Conservation (phyloP, 2,797 vertebrate species). For the Gambusia yucatana region DNA sequence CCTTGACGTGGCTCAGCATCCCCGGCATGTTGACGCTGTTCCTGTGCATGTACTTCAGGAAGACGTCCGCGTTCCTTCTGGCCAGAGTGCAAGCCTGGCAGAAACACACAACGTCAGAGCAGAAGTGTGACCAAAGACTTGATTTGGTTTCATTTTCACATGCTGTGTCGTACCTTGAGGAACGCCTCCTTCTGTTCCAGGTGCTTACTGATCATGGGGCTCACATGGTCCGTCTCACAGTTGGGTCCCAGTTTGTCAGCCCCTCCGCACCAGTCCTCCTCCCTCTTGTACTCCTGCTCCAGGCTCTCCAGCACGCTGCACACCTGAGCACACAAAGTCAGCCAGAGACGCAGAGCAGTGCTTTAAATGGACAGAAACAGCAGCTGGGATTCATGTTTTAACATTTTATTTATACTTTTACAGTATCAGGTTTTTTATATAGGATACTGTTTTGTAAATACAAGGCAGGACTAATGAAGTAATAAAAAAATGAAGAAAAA, state of each 20-base stretch:
- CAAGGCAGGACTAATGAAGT: too few relatives aligned
- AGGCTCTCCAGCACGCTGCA: slow-evolving; percentile 98
- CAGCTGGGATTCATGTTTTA: too few relatives aligned
- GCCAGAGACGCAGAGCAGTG: neutral
- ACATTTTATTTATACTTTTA: too few relatives aligned
- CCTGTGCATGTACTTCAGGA: slow-evolving; percentile 94
- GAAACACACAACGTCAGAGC: slow-evolving; percentile 3
- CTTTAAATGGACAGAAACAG: neutral
- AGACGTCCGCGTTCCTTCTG: slow-evolving; percentile 92
- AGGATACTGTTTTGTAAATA: too few relatives aligned
- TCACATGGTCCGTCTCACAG: slow-evolving; percentile 96
- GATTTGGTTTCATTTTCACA: neutral
- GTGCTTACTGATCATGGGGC: slow-evolving; percentile 98
- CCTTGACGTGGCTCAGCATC: slow-evolving; percentile 93
- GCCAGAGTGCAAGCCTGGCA: slow-evolving; percentile 90
- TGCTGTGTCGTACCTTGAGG: slow-evolving; percentile 81
- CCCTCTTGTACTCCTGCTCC: slow-evolving; percentile 97
- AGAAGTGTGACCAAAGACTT: neutral
- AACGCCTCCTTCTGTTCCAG: slow-evolving; percentile 98
- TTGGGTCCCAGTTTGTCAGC: slow-evolving; percentile 97
- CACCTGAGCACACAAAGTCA: slow-evolving; percentile 61
- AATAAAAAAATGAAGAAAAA: too few relatives aligned
- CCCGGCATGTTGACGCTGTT: slow-evolving; percentile 96
- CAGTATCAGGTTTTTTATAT: too few relatives aligned
- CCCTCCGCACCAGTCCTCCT: slow-evolving; percentile 99